phyloP scores from a whole-genome alignment of 2,113 vertebrate species.

The Trinectes maculatus region DNA sequence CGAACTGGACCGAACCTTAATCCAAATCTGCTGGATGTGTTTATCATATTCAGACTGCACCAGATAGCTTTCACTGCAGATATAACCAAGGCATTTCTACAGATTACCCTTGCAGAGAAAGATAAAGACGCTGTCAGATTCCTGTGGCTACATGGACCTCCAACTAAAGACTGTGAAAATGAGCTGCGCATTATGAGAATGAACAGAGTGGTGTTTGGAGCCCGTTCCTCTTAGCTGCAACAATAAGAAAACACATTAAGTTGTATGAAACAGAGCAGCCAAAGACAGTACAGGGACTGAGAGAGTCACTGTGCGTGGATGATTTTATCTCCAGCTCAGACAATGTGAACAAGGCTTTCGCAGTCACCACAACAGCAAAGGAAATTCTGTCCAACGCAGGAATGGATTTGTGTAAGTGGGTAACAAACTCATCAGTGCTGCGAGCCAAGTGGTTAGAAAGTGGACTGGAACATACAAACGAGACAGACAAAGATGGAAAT shows the following conservation, averaged over 20 bases:
- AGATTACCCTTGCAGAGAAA: not conserved
- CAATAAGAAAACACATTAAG: not conserved
- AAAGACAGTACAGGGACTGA: not conserved
- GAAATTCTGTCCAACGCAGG: not conserved
- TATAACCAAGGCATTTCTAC: no score
- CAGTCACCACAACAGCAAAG: not conserved
- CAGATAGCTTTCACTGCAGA: no score
- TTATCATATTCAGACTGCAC: no score
- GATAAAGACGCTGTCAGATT: not conserved
- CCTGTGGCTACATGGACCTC: no score
- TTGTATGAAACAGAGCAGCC: not conserved
- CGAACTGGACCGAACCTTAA: no score
- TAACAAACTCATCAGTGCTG: not conserved
- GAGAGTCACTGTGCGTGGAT: not conserved
- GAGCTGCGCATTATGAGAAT: no score
- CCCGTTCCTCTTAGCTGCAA: constrained; percentile 12
- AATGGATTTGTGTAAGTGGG: constrained; percentile 25
- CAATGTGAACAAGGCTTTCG: not conserved
- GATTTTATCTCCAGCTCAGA: not conserved
- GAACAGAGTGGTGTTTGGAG: constrained; percentile 12
- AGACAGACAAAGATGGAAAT: not conserved
- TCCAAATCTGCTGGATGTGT: no score
- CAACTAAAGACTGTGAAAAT: no score
- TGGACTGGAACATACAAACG: no score
- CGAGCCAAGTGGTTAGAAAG: no score